Conservation (phyloP, 2,888 invertebrate genomes). For the Gymnocheta viridis region DNA sequence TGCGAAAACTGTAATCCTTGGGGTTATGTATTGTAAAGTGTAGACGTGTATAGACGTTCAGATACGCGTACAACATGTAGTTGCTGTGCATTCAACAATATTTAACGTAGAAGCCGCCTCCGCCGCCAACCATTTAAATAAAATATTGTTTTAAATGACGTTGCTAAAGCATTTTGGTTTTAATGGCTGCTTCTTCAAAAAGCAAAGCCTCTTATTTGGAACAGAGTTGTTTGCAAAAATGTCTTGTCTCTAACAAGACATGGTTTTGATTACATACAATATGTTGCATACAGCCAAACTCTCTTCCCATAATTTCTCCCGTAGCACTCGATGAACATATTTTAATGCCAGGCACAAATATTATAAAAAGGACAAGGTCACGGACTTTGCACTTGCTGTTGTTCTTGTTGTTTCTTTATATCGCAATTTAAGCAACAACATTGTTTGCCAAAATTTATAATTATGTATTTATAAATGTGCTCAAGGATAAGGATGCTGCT, state of each 20-base stretch:
- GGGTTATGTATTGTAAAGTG: conserved; percentile 13
- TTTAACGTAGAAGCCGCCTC: neutral
- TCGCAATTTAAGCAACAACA: conserved; percentile 17
- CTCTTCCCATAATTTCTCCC: conserved; percentile 74
- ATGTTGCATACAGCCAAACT: neutral
- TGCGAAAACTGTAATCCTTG: conserved; percentile 38
- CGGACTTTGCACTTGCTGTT: conserved; percentile 44
- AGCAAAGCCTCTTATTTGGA: neutral
- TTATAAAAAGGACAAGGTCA: conserved; percentile 76
- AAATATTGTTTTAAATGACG: conserved; percentile 55
- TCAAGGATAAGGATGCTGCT: neutral
- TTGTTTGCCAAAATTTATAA: conserved; percentile 1
- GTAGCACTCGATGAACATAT: conserved; percentile 69
- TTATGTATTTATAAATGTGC: neutral
- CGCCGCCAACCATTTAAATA: conserved; percentile 52
- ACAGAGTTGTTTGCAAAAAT: neutral
- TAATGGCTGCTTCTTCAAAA: neutral
- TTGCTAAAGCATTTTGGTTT: conserved; percentile 28
- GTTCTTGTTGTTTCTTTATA: neutral
- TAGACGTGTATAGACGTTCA: neutral
- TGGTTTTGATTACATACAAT: conserved; percentile 19
- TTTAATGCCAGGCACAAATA: conserved; percentile 17
- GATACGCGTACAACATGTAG: conserved; percentile 16
- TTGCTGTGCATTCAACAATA: conserved; percentile 22
- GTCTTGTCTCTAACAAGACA: neutral